Evolutionary conservation across 2,797 vertebrate genomes (phyloP).

Genomic region (Hyperoplus immaculatus): DNA sequence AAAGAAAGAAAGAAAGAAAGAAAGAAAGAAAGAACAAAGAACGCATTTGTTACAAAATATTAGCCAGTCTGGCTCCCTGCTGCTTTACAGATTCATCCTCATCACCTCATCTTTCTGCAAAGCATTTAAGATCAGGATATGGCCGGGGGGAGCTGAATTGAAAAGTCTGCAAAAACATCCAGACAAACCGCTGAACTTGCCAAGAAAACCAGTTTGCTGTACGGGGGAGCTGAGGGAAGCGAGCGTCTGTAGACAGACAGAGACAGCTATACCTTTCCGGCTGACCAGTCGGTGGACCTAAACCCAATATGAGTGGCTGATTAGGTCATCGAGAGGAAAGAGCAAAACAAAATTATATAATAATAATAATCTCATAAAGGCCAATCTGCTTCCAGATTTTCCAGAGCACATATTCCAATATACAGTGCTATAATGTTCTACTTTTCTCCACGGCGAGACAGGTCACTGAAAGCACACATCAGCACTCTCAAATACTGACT

Average conservation of each 20-base stretch:
- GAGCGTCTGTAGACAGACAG: slow-evolving; percentile 34
- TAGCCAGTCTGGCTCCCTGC: slow-evolving; percentile 24
- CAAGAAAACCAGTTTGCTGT: slow-evolving; percentile 26
- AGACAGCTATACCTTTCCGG: slow-evolving; percentile 54
- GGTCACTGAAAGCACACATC: slow-evolving; percentile 26
- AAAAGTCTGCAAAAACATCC: slow-evolving; percentile 43
- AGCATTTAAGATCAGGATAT: slow-evolving; percentile 22
- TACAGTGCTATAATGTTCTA: slow-evolving; percentile 24
- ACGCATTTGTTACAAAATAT: slow-evolving; percentile 32
- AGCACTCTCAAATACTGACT: slow-evolving; percentile 1
- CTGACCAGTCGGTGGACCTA: slow-evolving; percentile 57
- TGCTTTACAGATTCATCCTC: slow-evolving; percentile 35
- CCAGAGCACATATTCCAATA: slow-evolving; percentile 16
- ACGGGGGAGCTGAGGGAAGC: not conserved
- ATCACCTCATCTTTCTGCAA: slow-evolving; percentile 50
- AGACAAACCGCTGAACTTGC: slow-evolving; percentile 20
- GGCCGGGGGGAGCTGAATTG: slow-evolving; percentile 8
- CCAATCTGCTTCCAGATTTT: slow-evolving; percentile 47
- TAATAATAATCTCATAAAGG: slow-evolving; percentile 48
- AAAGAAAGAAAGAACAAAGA: too few relatives aligned
- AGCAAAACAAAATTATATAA: slow-evolving; percentile 9
- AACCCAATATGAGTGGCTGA: slow-evolving; percentile 59
- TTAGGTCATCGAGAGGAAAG: slow-evolving; percentile 64
- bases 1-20: too few relatives aligned
- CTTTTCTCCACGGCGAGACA: slow-evolving; percentile 21